Base-by-base conservation (phyloP, 2,113 vertebrate genomes). In the Catharus minimus region DNA sequence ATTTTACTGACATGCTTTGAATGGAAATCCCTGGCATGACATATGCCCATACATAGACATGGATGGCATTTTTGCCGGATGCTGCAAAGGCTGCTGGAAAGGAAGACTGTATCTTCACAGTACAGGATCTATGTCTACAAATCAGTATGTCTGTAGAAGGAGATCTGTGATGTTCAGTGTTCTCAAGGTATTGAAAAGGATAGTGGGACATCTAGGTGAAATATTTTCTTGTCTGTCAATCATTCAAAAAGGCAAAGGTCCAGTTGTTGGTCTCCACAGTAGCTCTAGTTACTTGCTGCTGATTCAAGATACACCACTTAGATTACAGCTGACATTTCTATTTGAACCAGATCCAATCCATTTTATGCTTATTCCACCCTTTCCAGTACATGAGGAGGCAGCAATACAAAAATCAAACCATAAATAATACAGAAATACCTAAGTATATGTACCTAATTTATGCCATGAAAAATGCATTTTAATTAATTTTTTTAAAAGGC, bases 311-410 rank as follows among this genome's bases (percentile, higher is more conserved):
- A 82, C 47, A 38, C 69, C 84, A 91, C 47, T 93, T 91, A 36
- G 68, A 89, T 81, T 74, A 81, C 57, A 89, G 91, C 50, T 87
- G 93, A 92, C 75, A 89, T 92, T 92, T 92, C 89, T 55, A 43
- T 55, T 89, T 96, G 93, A 95, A 96, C 87, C 78, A 93, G 67
- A 87, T 93, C 95, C 94, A 96, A 92, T 69, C 87, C 87, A 91
- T 93, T 96, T 93, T 82, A 76, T 94, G 84, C 71, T 89, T 89
- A 79, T 89, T 72, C 87, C 87, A 50, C 66, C 71, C 58, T 92
- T 89, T 73, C 78, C 89, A 93, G 82, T 66, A 91, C 78, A 69
- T 36, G 62, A 92, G 74, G 58, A 94, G 84, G 84, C 82, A 95
- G 89, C 74, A 91, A 92, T 62, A 92, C 74, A 94, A 93, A 94